Evolutionary conservation across 1,140 invertebrate genomes (phyloP), one percentile per base, ranked within the genome.

Genomic region (Trichonephila clavata): DNA sequence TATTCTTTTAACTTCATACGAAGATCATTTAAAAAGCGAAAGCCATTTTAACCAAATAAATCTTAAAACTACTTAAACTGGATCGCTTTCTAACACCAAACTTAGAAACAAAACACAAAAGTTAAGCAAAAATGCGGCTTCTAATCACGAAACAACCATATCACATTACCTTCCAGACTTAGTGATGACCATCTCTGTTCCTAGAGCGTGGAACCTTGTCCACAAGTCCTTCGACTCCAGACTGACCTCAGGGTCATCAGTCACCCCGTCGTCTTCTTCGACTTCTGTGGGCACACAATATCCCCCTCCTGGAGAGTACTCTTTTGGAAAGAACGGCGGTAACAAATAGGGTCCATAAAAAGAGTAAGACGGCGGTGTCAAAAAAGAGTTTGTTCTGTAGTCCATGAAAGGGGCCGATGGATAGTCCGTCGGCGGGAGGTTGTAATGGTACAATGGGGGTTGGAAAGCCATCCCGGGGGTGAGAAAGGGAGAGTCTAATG

Each of bases 101-200:
- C 21, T 27, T 27, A 3, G 32, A 77, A 32, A 77, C 32, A 16
- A 14, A 84, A 57, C 43, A 77, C 16, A 6, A 4, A 84, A 57
- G 5, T 59, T 32, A 24, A 20, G 20, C 6, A 77, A 27, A 77
- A 77, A 5, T 16, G 32, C 27, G 24, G 18, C 24, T 32, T 27
- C 4, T 77, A 32, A 77, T 77, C 71, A 16, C 71, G 32, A 50
- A 77, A 32, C 32, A 39, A 20, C 24, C 71, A 77, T 27, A 77
- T 32, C 71, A 16, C 10, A 98, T 97, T 97, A 99, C 99, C 99
- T 98, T 96, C 99, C 99, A 96, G 98, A 99, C 96, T 99, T 99
- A 94, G 99, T 99, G 96, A 99, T 99, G 96, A 99, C 99, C 99
- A 99, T 99, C 96, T 99, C 99, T 88, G 99, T 99, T 95, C 99